Conservation (phyloP, 2,888 invertebrate species). For the Entomobrya proxima region DNA sequence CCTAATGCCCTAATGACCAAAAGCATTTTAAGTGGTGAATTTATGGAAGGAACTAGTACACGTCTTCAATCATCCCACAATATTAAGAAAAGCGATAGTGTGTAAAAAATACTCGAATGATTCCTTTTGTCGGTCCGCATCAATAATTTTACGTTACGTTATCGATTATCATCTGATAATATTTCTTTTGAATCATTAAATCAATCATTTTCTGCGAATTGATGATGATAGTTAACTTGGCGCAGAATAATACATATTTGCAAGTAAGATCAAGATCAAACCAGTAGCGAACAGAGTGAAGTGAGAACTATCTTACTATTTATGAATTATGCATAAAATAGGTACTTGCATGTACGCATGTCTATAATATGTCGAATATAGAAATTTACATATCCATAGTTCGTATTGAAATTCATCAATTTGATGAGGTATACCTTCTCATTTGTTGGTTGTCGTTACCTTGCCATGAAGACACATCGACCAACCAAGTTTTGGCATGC, state of each 20-base stretch:
- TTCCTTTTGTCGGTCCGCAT: conserved; percentile 20
- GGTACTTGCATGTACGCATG: too few relatives aligned
- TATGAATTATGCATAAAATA: neutral
- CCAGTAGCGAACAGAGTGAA: neutral
- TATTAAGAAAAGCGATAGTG: conserved; percentile 24
- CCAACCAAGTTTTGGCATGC: conserved; percentile 10
- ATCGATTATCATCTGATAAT: conserved; percentile 11
- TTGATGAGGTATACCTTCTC: conserved; percentile 12
- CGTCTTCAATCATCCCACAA: neutral
- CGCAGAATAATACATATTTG: neutral
- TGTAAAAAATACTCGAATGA: neutral
- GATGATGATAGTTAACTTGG: neutral
- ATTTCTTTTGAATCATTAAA: conserved; percentile 34
- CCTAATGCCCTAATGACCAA: too few relatives aligned
- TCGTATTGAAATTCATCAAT: neutral
- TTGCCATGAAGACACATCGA: neutral
- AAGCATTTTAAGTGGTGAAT: too few relatives aligned
- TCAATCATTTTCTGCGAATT: conserved; percentile 24
- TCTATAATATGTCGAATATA: too few relatives aligned
- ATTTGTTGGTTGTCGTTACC: conserved; percentile 7
- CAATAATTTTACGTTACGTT: conserved; percentile 37
- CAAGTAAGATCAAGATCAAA: conserved; percentile 7
- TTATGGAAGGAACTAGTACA: too few relatives aligned
- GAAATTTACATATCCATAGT: neutral
- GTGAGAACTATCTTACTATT: conserved; percentile 6